Evolutionary conservation across 30 jellyfish, hydroid and myxozoan species (phyloP), one percentile per base, ranked within the genome.

Genomic region (Phacellophora camtschatica): DNA sequence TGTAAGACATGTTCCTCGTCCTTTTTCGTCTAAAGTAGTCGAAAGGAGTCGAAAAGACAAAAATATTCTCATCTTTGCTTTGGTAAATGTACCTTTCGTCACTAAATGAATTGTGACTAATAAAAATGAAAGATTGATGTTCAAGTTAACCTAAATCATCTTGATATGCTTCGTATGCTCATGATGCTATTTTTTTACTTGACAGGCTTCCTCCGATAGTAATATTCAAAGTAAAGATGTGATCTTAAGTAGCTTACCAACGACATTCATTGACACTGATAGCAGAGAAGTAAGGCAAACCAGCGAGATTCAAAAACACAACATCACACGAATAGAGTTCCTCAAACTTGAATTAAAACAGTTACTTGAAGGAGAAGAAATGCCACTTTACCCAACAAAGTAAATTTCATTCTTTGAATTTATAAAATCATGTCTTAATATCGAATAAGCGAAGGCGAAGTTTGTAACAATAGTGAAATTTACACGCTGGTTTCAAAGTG

Each of bases 221-320:
- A 43, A 53, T n/a, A 65, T 80, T 51, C 37, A 80, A 1, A 83
- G 95, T 29, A 90, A 82, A 61, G 96, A 90, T 41, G 90, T 90
- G 18, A 65, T 84, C 15, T 46, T 90, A 9, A 90, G 77, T 61
- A 57, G 90, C n/a, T 79, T 48, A 4, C 96, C 98, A 28, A 67
- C 84, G 37, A 83, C 98, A 25, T 49, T 74, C 53, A 90, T 90
- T 39, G 85, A 90, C 33, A 86, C 80, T 29, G 96, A 90, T 45
- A 84, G 77, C 24, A 84, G 62, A 39, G 90, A 58, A 27, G 95
- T 90, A 9, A 57, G 61, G 62, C 98, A 90, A 56, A 90, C 95
- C 2, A 18, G 84, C 18, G 87, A 48, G 10, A 62, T 84, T 9
- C 85, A 63, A 18, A 65, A 39, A 12, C 98, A 90, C 56, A 48